Evolutionary conservation across 2,888 invertebrate genomes (phyloP).

Genomic region (Mactromeris polynyma): DNA sequence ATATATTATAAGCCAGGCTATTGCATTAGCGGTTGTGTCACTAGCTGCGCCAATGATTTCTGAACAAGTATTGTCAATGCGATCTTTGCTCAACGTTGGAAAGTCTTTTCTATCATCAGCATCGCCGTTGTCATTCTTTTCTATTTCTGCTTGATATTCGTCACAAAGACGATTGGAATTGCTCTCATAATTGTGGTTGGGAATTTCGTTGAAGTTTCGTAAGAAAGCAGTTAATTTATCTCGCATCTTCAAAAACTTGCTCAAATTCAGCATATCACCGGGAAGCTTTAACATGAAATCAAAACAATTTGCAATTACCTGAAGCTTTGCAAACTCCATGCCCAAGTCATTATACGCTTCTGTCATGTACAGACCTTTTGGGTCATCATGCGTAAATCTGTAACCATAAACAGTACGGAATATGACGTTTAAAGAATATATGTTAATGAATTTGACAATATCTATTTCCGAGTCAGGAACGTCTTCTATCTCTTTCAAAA

Average conservation of each 20-base stretch:
- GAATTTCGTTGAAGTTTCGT: not conserved
- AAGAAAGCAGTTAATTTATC: not conserved
- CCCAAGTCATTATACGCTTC: slow-evolving; percentile 6
- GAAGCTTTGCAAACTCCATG: slow-evolving; percentile 30
- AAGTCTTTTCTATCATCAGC: not conserved
- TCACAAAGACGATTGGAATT: not conserved
- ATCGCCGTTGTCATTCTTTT: not conserved
- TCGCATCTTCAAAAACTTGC: not conserved
- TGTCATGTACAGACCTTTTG: not conserved
- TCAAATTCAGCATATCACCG: slow-evolving; percentile 20
- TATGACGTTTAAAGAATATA: slow-evolving; percentile 34
- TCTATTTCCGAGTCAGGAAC: not conserved
- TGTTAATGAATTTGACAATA: not conserved
- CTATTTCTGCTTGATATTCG: not conserved
- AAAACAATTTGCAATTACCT: slow-evolving; percentile 38
- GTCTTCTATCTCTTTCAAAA: slow-evolving; percentile 24
- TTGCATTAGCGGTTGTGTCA: slow-evolving; percentile 53
- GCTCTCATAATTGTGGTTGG: not conserved
- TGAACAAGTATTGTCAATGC: slow-evolving; percentile 24
- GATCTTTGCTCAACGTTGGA: slow-evolving; percentile 20
- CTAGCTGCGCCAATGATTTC: slow-evolving; percentile 55
- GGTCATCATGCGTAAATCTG: slow-evolving; percentile 23
- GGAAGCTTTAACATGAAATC: slow-evolving; percentile 26
- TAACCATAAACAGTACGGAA: slow-evolving; percentile 27
- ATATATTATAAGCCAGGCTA: slow-evolving; percentile 49